These are phyloP conservation scores for Callionymus lyra DNA, from an alignment of 2,113 vertebrate genomes.

Conservation along the genomic window DNA sequence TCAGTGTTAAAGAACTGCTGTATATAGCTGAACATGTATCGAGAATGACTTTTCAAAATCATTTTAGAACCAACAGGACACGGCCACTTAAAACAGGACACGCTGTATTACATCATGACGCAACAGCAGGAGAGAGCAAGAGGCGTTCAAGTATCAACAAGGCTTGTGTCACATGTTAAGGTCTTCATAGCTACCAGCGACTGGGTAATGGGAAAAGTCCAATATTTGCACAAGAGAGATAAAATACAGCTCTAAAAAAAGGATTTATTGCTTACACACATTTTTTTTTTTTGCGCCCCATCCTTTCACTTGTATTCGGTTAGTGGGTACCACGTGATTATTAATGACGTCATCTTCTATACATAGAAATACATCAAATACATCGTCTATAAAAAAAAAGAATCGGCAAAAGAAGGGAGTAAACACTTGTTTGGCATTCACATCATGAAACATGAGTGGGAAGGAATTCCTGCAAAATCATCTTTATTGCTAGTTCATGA, in stretches of 20 bases:
- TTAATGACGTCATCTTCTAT: constrained; percentile 66
- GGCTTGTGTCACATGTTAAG: too few relatives aligned
- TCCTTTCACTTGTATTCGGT: constrained; percentile 51
- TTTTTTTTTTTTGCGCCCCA: constrained; percentile 28
- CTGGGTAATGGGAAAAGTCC: constrained; percentile 87
- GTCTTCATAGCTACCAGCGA: too few relatives aligned
- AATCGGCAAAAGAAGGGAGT: constrained; percentile 88
- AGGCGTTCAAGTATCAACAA: too few relatives aligned
- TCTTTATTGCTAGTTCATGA: constrained; percentile 93
- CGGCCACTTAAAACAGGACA: too few relatives aligned
- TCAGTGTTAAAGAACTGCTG: too few relatives aligned
- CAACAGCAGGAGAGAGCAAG: too few relatives aligned
- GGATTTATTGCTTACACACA: constrained; percentile 98
- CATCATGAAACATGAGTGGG: constrained; percentile 80
- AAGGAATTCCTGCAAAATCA: constrained; percentile 80
- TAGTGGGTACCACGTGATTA: constrained; percentile 65
- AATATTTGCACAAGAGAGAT: constrained; percentile 61
- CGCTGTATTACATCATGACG: too few relatives aligned
- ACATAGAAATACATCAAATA: constrained; percentile 94
- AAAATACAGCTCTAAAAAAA: constrained; percentile 97
- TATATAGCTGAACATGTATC: too few relatives aligned
- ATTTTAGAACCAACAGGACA: too few relatives aligned
- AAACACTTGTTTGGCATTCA: constrained; percentile 99
- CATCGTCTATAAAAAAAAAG: constrained; percentile 81
- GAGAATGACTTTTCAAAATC: too few relatives aligned